Evolutionary conservation across 2,113 vertebrate genomes (phyloP), one percentile per base, ranked within the genome.

Genomic region (Lucifuga dentata): DNA sequence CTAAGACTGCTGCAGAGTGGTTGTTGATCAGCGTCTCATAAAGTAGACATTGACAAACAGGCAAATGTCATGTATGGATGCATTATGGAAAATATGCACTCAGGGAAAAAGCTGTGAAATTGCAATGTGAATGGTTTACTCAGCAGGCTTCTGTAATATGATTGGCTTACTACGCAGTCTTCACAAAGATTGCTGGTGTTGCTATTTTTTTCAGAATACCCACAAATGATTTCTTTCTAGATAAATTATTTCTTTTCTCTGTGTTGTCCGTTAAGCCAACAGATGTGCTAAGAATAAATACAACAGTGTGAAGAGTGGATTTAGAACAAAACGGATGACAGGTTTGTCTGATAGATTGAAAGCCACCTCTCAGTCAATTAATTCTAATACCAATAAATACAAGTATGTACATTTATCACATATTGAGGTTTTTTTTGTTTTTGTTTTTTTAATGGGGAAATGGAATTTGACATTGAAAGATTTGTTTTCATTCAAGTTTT

Each of bases 301-400:
- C 16, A 44, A 15, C 44, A 26, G 21, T 60, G 33, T 9, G 44
- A 44, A 45, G 26, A 62, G 32, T 38, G 59, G 10, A 62, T 51
- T 60, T 35, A 15, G 48, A 44, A 57, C n/a, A 40, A 39, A n/a
- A 29, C 11, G 9, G 43, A 24, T 58, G 8, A 53, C n/a, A n/a
- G 8, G 38, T 3, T 11, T 39, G 16, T 1, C 15, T 60, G 4
- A 8, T 38, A 13, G 1, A 55, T 53, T 45, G 17, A 19, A 66
- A 20, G 20, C 36, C 57, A 35, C 45, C 44, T 48, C 49, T 48
- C 1, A 36, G 36, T 56, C n/a, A 44, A 29, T 84, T 75, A 79
- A 83, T 86, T 85, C 73, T 82, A 76, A 35, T 11, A 8, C 33
- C 48, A 38, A 10, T 44, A 24, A 53, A 56, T 52, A 46, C 3